phyloP scores from a whole-genome alignment of 2,113 vertebrate genomes.

The Arenaria interpres region DNA sequence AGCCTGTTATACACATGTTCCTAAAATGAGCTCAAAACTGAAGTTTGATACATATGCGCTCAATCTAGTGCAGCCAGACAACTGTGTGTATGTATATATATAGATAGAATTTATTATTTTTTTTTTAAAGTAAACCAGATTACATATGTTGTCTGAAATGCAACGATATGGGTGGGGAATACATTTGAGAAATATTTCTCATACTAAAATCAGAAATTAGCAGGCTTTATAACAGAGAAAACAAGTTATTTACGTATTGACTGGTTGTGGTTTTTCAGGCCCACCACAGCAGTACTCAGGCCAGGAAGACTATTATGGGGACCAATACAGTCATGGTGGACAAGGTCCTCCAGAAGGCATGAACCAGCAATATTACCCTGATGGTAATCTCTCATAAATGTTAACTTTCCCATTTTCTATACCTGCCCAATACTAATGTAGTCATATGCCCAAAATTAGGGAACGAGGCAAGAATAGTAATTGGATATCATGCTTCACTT shows the following conservation, averaged over 20 bases:
- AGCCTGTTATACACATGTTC: background rate
- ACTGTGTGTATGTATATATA: background rate
- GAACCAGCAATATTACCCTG: conserved; percentile 88
- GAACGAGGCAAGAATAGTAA: conserved; percentile 22
- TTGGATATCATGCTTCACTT: conserved; percentile 29
- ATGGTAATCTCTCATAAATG: conserved; percentile 83
- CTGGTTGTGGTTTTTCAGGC: conserved; percentile 90
- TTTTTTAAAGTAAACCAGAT: conserved; percentile 3
- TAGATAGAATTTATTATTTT: background rate
- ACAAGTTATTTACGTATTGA: conserved; percentile 75
- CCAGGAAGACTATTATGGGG: conserved; percentile 99
- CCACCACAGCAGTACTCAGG: conserved; percentile 99
- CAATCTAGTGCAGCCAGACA: background rate
- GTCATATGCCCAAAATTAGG: conserved; percentile 32
- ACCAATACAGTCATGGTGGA: conserved; percentile 98
- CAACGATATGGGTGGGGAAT: conserved; percentile 56
- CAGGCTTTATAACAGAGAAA: conserved; percentile 62
- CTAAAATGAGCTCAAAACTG: conserved; percentile 20
- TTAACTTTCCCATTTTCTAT: conserved; percentile 75
- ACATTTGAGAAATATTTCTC: conserved; percentile 61
- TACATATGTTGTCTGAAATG: conserved; percentile 55
- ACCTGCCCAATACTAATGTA: conserved; percentile 68
- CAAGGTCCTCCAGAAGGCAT: conserved; percentile 99
- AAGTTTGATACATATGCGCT: background rate
- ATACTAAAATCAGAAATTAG: conserved; percentile 58